Base-by-base conservation (phyloP, 1,140 invertebrate genomes). In the Psix sp. region DNA sequence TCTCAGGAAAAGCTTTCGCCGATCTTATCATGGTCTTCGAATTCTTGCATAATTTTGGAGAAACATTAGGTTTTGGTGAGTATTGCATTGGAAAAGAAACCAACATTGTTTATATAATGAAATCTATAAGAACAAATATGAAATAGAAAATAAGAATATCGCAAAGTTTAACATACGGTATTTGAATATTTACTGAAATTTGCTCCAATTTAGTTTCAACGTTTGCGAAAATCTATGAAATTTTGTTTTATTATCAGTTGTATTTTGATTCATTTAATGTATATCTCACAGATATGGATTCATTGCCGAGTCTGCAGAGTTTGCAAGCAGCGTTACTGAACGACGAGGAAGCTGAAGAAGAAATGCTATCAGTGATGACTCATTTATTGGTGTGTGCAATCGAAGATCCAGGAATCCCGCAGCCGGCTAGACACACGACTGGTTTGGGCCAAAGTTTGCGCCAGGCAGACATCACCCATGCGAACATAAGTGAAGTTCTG, bases 31-130 rank as follows among this genome's bases (percentile, higher is more conserved):
- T 98, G 94, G 93, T 97, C 1, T 94, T 95, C 80, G 96, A 99
- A 88, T 99, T 99, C 84, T 88, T 98, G 38, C 94, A 97, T 77
- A 98, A 97, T 84, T 99, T 98, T 82, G 95, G 95, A 16, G 94
- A 96, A 84, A 96, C 95, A 0, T 88, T 99, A 6, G 96, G 96
- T 33, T 97, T 98, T 80, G 94, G 94, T 95, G 83, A 91, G 89
- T 81, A n/a, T n/a, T n/a, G n/a, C n/a, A n/a, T n/a, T n/a, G n/a
- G n/a, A 45, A 51, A 40, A 18, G 15, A 29, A 42, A 13, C n/a
- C n/a, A n/a, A n/a, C n/a, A n/a, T n/a, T n/a, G n/a, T n/a, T n/a
- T n/a, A n/a, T n/a, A n/a, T n/a, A n/a, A n/a, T n/a, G n/a, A n/a
- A n/a, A n/a, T n/a, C n/a, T n/a, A n/a, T n/a, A n/a, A n/a, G n/a